These are phyloP conservation scores for Scytalopus superciliaris DNA, from an alignment of 2,113 vertebrate genomes.

Conservation along the genomic window DNA sequence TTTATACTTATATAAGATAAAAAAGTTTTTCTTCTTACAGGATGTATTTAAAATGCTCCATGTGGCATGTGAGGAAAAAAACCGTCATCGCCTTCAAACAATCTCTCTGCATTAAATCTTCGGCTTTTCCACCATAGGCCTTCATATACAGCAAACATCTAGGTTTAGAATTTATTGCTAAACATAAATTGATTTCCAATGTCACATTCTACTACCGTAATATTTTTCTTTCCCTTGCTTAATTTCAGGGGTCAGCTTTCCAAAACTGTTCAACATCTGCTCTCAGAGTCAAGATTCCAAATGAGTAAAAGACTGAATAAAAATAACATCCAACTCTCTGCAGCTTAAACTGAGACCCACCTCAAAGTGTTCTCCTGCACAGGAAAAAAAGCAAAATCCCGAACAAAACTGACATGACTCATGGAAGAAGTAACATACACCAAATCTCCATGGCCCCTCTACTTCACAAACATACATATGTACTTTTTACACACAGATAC, in stretches of 20 bases:
- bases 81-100: background rate
- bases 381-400: background rate
- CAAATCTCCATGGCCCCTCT: background rate
- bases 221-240: background rate
- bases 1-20: background rate
- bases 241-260: background rate
- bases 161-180: background rate
- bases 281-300: background rate
- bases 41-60: background rate
- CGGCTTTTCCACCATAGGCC: accelerated
- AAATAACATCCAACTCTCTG: background rate
- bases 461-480: background rate
- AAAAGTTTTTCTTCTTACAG: background rate
- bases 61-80: background rate
- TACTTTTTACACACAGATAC: background rate
- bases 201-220: background rate
- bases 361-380: background rate
- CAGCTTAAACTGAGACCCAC: background rate
- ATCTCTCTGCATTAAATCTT: background rate
- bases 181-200: background rate
- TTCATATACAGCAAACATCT: background rate
- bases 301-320: background rate
- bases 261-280: background rate
- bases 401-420: background rate
- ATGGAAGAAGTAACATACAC: background rate